Evolutionary conservation across 1,140 invertebrate species (phyloP).

Genomic region (Drosophila quadrilineata): DNA sequence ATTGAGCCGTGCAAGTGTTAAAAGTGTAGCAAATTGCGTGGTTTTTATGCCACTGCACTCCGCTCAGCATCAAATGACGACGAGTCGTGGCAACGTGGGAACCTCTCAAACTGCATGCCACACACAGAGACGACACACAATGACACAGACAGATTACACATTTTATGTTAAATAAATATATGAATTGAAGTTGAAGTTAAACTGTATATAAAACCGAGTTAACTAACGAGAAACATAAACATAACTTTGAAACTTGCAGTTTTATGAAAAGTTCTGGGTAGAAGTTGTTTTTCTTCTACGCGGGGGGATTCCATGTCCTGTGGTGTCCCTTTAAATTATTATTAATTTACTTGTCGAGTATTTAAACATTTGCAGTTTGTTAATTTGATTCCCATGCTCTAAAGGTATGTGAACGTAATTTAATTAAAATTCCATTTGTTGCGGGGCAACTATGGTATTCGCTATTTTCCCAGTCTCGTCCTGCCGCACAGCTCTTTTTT

Average conservation of each 20-base stretch:
- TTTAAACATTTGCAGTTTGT: no score
- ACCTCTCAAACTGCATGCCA: neutral
- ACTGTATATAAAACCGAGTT: no score
- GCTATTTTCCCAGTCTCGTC: neutral
- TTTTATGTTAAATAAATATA: no score
- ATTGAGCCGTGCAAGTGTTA: slow-evolving; percentile 76
- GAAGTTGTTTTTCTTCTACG: no score
- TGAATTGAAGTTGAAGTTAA: no score
- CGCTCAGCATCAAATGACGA: slow-evolving; percentile 24
- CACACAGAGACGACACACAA: neutral
- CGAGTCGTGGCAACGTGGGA: slow-evolving; percentile 21
- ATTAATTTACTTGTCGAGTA: no score
- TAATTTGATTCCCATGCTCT: neutral
- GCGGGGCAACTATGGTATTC: slow-evolving; percentile 3
- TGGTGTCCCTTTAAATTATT: no score
- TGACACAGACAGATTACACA: neutral
- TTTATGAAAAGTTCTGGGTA: no score
- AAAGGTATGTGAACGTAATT: neutral
- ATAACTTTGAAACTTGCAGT: no score
- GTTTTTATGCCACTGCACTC: slow-evolving; percentile 58
- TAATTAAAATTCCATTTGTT: slow-evolving; percentile 31
- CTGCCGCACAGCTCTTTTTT: neutral
- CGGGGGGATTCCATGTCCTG: no score
- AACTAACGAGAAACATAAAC: no score
- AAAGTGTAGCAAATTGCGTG: slow-evolving; percentile 76